These are phyloP conservation scores for Momotus momota DNA, from an alignment of 2,797 vertebrate genomes.

Conservation along the genomic window DNA sequence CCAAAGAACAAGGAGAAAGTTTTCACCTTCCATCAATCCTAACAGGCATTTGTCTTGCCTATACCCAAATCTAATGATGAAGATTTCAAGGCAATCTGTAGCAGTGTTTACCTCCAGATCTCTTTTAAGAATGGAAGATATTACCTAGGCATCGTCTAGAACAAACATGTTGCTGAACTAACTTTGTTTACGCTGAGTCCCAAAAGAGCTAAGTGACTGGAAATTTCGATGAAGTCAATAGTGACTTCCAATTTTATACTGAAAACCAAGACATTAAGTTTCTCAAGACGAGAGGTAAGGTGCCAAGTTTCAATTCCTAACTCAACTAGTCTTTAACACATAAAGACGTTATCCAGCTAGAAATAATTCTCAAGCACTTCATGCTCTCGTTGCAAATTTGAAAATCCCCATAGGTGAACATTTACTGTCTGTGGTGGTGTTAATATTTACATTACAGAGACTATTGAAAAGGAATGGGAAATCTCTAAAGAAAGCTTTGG, in stretches of 20 bases:
- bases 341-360: not conserved
- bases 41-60: not conserved
- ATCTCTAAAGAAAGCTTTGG: not conserved
- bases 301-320: not conserved
- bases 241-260: not conserved
- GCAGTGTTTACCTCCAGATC: not conserved
- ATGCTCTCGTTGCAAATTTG: not conserved
- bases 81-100: not conserved
- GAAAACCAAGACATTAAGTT: not conserved
- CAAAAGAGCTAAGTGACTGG: not conserved
- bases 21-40: not conserved
- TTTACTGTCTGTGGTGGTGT: not conserved
- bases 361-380: not conserved
- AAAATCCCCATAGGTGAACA: not conserved
- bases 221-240: not conserved
- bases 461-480: not conserved
- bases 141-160: not conserved
- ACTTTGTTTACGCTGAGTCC: not conserved
- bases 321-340: not conserved
- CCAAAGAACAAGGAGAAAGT: not conserved
- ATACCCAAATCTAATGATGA: not conserved
- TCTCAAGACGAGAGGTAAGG: not conserved
- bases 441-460: not conserved
- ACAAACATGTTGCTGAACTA: not conserved
- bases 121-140: not conserved